A percentile compares a stretch with the other conserved stretches of the same genome.
Evolutionary conservation across 2,888 invertebrate species (phyloP).

Genomic region (Microchrysa polita): DNA sequence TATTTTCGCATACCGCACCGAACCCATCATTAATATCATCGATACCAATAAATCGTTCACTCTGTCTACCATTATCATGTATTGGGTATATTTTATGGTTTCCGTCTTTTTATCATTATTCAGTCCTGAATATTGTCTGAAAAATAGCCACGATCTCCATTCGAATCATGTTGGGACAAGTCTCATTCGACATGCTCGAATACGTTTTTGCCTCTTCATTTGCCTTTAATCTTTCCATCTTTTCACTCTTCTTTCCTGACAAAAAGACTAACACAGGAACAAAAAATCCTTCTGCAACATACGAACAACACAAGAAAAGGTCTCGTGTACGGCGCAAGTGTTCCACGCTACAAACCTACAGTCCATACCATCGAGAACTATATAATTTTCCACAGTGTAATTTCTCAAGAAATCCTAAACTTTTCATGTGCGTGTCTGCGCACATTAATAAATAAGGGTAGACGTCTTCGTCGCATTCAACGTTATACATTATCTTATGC

Average conservation of each 20-base stretch:
- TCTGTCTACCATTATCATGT: no score
- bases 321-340: constrained; percentile 44
- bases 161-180: constrained; percentile 24
- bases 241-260: not conserved
- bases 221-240: not conserved
- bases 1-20: no score
- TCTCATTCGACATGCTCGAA: not conserved
- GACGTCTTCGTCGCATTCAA: no score
- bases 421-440: constrained; percentile 29
- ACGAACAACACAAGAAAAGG: constrained; percentile 22
- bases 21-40: no score
- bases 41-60: no score
- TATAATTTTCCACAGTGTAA: constrained; percentile 24
- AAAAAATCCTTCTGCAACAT: not conserved
- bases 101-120: constrained; percentile 13
- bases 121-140: not conserved
- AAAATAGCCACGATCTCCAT: constrained; percentile 23
- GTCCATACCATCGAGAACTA: constrained; percentile 1
- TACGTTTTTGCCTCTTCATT: constrained; percentile 3
- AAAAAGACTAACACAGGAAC: not conserved
- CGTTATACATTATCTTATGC: not conserved
- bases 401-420: constrained; percentile 42
- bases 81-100: constrained; percentile 3
- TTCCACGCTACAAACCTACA: constrained; percentile 35
- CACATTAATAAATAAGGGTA: not conserved